Base-by-base conservation (phyloP, 2,888 invertebrate species). In the Tyria jacobaeae region DNA sequence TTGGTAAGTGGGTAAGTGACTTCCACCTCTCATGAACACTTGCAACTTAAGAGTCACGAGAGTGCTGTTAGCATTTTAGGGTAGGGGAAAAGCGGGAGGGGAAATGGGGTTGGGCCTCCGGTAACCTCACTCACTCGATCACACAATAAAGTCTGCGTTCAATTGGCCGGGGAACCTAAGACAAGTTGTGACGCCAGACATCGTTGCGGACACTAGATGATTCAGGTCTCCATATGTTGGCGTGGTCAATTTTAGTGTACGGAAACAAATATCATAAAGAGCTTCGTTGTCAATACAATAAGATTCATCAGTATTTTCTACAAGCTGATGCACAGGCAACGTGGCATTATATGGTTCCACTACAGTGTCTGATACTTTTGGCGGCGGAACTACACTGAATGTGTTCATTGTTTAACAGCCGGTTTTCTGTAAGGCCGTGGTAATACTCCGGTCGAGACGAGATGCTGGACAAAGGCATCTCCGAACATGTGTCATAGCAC, bases 71-170 rank as follows among this genome's bases (percentile, higher is more conserved):
- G n/a, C n/a, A n/a, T n/a, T n/a, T n/a, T n/a, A n/a, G n/a, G n/a
- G n/a, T n/a, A n/a, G n/a, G n/a, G n/a, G n/a, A n/a, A n/a, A n/a
- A n/a, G n/a, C n/a, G n/a, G n/a, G n/a, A n/a, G n/a, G n/a, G n/a
- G n/a, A n/a, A n/a, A n/a, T n/a, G n/a, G n/a, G n/a, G n/a, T n/a
- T n/a, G n/a, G n/a, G n/a, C n/a, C n/a, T n/a, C n/a, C n/a, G n/a
- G n/a, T n/a, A n/a, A n/a, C n/a, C n/a, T n/a, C n/a, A n/a, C n/a
- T n/a, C n/a, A n/a, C n/a, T n/a, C n/a, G n/a, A n/a, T n/a, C n/a
- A n/a, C n/a, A n/a, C n/a, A n/a, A n/a, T n/a, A n/a, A 98, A 94
- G 91, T 98, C 98, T 12, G 98, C 98, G 81, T 98, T 98, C 81
- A 98, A 85, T 84, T 98, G 98, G 60, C 98, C 98, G 17, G 98